Evolutionary conservation across 2,888 invertebrate genomes (phyloP), one percentile per base, ranked within the genome.

Genomic region (Ctena decussata): DNA sequence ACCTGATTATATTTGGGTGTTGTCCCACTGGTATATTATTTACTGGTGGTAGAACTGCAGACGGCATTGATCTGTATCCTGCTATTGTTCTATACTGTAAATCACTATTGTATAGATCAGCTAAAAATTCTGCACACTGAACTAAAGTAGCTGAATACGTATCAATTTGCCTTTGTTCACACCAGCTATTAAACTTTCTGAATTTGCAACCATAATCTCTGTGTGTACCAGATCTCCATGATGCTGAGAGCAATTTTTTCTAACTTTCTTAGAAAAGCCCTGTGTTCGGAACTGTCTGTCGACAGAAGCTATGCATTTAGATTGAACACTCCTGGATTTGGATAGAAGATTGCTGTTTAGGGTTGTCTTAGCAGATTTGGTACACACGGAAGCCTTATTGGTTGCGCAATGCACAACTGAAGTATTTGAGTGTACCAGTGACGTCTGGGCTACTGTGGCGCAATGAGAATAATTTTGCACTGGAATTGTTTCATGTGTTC

Each of bases 251-350:
- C 44, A 80, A 46, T n/a, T n/a, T 72, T 69, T 73, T 73, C 73
- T 75, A 84, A 60, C 44, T 39, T 77, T 46, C 46, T 15, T 24
- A 32, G 82, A 85, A 85, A 85, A 81, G 3, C 85, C 85, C 35
- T 77, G 46, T 60, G 77, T 35, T 77, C 35, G 0, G 27, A 81
- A 74, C 5, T 41, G 18, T 77, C 53, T 39, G 77, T 80, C 27
- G 85, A 85, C 46, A 85, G 65, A 44, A 80, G 46, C 81, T 81
- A 81, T 44, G 85, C 85, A 49, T 71, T 75, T 41, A 85, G 78
- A 27, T 70, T 77, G 77, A 85, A 75, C 18, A 77, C 57, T 57
- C 37, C 53, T n/a, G 82, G 82, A 27, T 72, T n/a, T n/a, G 70
- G 81, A 32, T 81, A 76, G 1, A 21, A 21, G 6, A 82, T 41